Evolutionary conservation across 1,140 invertebrate genomes (phyloP).

Genomic region (Scaptomyza graminum): DNA sequence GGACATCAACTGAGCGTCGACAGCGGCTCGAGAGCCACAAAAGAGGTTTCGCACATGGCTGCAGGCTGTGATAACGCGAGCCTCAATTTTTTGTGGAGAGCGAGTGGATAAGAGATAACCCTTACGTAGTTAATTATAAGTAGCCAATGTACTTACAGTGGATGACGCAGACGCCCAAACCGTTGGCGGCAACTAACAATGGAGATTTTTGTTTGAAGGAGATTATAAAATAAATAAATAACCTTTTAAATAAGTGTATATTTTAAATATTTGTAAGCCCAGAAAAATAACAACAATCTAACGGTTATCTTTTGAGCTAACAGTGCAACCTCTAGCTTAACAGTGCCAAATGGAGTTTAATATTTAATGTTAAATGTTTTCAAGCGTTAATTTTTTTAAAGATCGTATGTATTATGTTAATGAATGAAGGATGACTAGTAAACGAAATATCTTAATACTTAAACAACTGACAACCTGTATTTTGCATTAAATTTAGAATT

Average conservation of each 20-base stretch:
- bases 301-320: constrained; percentile 9
- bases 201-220: neutral
- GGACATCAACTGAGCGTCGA: constrained; percentile 41
- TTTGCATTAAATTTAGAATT: too few species aligned
- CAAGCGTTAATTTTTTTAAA: neutral
- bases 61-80: constrained; percentile 20
- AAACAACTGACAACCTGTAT: too few species aligned
- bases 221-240: too few species aligned
- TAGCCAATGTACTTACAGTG: neutral
- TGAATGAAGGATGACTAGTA: neutral
- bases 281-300: neutral
- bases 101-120: constrained; percentile 21
- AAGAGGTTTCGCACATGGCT: constrained; percentile 53
- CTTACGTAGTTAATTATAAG: neutral
- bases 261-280: neutral
- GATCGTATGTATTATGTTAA: neutral
- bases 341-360: constrained; percentile 26
- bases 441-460: too few species aligned
- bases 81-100: neutral
- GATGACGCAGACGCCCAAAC: constrained; percentile 10
- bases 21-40: constrained; percentile 1
- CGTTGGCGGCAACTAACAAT: neutral
- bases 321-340: neutral
- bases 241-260: too few species aligned
- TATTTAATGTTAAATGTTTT: neutral